Evolutionary conservation across 2,797 vertebrate species (phyloP), one percentile per base, ranked within the genome.

Genomic region (Pipistrellus nathusii): DNA sequence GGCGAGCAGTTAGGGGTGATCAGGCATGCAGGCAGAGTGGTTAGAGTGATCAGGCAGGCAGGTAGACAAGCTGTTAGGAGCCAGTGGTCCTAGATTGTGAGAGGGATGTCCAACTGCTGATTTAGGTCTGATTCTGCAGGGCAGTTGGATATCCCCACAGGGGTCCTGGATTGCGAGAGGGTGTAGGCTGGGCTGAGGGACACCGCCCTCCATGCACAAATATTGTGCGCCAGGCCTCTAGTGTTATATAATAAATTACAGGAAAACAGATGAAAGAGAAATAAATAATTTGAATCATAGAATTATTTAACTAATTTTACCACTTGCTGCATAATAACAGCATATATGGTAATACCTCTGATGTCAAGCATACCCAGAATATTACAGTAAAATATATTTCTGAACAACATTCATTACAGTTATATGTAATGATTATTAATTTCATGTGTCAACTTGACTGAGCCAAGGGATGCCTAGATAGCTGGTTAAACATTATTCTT

Each of bases 351-450:
- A 90, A 35, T n/a, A 41, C 2, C 30, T 7, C 32, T 81, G 5
- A 48, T 75, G 17, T 59, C 18, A 20, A n/a, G 6, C 8, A 75
- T 8, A 66, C 35, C 13, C 77, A 78, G 35, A 76, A 76, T 46
- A 32, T 72, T 76, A 81, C 5, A 85, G 8, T 32, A 38, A 55
- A 89, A 92, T 27, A 62, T 88, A 87, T 35, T 90, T 90, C 59
- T 87, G 15, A 80, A 75, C 3, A 85, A 51, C 2, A 5, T 27
- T 23, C 15, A 66, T 2, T 27, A 83, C 86, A 55, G 59, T 25
- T 62, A 53, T 41, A 38, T 35, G 13, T 53, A 46, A 38, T 41
- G 8, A 46, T 66, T 77, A 17, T 66, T 88, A 53, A 66, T 53
- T 77, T 88, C 18, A 66, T 77, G 57, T 53, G 44, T 64, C 32